These are phyloP conservation scores for Orius laevigatus DNA, from an alignment of 1,140 invertebrate genomes.

Conservation along the genomic window DNA sequence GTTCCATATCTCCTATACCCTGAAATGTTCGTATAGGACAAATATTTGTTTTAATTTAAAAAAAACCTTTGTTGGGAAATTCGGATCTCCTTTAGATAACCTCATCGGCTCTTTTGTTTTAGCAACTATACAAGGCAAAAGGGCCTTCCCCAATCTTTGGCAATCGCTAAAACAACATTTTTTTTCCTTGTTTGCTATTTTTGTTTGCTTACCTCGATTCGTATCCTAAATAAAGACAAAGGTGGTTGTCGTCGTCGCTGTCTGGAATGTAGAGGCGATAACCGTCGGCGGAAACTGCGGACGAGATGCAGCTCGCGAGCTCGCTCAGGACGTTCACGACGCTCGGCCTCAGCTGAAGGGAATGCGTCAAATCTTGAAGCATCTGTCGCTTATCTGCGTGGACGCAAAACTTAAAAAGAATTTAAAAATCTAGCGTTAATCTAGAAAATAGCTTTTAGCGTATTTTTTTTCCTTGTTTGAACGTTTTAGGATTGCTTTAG, in stretches of 20 bases:
- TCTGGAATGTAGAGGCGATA: slow-evolving; percentile 35
- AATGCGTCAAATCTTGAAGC: slow-evolving; percentile 39
- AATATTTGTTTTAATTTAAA: too few relatives aligned
- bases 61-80: slow-evolving; percentile 29
- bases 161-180: slow-evolving; percentile 13
- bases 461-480: too few relatives aligned
- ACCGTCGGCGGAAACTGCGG: slow-evolving; percentile 40
- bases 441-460: too few relatives aligned
- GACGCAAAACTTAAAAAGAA: slow-evolving; percentile 41
- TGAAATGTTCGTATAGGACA: too few relatives aligned
- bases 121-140: slow-evolving; percentile 30
- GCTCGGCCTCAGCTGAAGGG: slow-evolving; percentile 32
- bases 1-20: slow-evolving; percentile 12
- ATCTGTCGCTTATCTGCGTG: slow-evolving; percentile 44
- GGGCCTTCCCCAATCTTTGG: slow-evolving; percentile 19
- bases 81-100: slow-evolving; percentile 28
- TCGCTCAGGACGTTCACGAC: slow-evolving; percentile 41
- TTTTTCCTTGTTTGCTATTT: slow-evolving; percentile 20
- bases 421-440: too few relatives aligned
- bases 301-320: slow-evolving; percentile 38
- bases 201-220: slow-evolving; percentile 21
- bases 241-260: slow-evolving; percentile 19
- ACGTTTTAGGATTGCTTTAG: too few relatives aligned
- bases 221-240: slow-evolving; percentile 25
- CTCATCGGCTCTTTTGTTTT: slow-evolving; percentile 29